Conservation (phyloP, 1,140 invertebrate species). For the Lepidotrigona ventralis region DNA sequence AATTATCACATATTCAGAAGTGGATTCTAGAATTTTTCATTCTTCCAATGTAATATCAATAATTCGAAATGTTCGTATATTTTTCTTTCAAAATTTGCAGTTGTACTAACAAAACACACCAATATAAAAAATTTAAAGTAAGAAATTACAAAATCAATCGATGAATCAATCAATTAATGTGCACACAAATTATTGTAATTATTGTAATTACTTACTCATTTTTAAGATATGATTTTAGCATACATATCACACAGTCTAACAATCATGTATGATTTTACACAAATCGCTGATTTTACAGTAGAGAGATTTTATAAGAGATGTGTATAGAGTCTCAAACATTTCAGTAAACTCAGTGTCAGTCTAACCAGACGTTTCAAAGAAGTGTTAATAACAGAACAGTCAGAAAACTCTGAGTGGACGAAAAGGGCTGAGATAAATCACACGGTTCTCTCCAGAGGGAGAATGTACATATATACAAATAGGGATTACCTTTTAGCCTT, state of each 20-base stretch:
- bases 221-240: neutral
- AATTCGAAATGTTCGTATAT: neutral
- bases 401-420: neutral
- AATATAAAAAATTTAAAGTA: neutral
- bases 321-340: neutral
- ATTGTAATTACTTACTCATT: neutral
- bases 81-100: neutral
- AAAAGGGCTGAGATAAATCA: slow-evolving; percentile 22
- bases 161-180: too few relatives aligned
- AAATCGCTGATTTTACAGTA: neutral
- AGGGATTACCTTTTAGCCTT: slow-evolving; percentile 31
- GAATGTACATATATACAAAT: neutral
- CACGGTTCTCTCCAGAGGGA: neutral
- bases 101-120: neutral
- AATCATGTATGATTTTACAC: neutral
- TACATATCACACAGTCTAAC: neutral
- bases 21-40: neutral
- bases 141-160: too few relatives aligned
- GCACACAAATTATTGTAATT: too few relatives aligned
- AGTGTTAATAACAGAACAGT: neutral
- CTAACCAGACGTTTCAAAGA: neutral
- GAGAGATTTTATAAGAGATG: neutral
- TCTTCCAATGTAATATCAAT: neutral
- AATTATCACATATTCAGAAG: neutral
- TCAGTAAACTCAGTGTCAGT: neutral